A percentile compares a stretch with the other conserved stretches of the same genome.
Evolutionary conservation across 2,888 invertebrate species (phyloP).

Genomic region (Perizoma affinitatum): DNA sequence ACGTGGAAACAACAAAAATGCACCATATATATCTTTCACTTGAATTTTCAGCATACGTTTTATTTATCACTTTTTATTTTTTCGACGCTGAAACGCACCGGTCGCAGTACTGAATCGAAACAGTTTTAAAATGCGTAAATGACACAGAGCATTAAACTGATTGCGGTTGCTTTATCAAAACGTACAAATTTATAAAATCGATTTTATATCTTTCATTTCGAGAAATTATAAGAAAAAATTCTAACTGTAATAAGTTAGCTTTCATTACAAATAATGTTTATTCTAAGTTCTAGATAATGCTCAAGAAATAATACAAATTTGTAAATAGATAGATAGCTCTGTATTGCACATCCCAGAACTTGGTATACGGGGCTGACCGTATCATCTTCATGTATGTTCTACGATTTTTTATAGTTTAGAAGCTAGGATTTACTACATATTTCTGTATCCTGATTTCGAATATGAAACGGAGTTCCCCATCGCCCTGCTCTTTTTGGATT

Average conservation of each 20-base stretch:
- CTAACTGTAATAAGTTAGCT: too few species aligned
- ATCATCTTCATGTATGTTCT: too few species aligned
- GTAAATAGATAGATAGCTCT: too few species aligned
- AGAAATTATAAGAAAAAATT: slow-evolving; percentile 1
- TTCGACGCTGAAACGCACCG: slow-evolving; percentile 37
- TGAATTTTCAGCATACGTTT: slow-evolving; percentile 58
- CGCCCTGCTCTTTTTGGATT: too few species aligned
- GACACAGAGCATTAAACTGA: slow-evolving; percentile 18
- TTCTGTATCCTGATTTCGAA: too few species aligned
- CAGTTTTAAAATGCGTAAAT: slow-evolving; percentile 19
- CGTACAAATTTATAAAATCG: slow-evolving; percentile 8
- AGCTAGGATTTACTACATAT: too few species aligned
- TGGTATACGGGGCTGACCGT: too few species aligned
- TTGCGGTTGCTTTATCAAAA: slow-evolving; percentile 13
- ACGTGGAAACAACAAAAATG: slow-evolving; percentile 73
- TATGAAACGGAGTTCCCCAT: too few species aligned
- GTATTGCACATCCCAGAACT: too few species aligned
- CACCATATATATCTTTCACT: slow-evolving; percentile 72
- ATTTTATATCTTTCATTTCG: slow-evolving; percentile 12
- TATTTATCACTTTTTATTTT: slow-evolving; percentile 48
- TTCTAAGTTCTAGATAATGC: background rate
- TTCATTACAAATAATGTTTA: background rate
- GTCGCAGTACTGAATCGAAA: slow-evolving; percentile 30
- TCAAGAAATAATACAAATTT: too few species aligned
- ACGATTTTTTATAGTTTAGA: too few species aligned